Conservation (phyloP, 2,113 vertebrate species). For the Nesoenas mayeri region DNA sequence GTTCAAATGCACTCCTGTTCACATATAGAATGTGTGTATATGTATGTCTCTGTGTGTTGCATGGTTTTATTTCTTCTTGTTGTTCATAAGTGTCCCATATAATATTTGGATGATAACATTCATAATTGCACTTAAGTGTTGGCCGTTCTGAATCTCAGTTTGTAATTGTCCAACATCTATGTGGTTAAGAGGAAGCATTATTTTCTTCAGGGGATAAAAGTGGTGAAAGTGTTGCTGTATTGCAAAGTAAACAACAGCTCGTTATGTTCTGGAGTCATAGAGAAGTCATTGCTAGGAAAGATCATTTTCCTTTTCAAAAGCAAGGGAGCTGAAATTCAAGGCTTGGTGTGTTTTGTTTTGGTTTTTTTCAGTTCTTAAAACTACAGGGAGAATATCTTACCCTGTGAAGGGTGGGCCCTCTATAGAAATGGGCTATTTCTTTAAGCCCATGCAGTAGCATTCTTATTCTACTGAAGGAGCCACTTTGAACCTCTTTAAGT, state of each 20-base stretch:
- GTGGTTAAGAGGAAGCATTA: neutral
- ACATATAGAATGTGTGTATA: neutral
- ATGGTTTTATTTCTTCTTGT: conserved; percentile 5
- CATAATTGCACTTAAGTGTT: neutral
- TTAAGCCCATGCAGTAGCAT: neutral
- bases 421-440: neutral
- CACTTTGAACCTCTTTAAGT: conserved; percentile 32
- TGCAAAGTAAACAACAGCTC: neutral
- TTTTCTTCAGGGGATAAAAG: conserved; percentile 7
- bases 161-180: neutral
- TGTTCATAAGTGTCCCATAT: neutral
- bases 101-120: neutral
- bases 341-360: neutral
- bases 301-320: neutral
- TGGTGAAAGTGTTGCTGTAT: conserved; percentile 10
- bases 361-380: neutral
- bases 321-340: neutral
- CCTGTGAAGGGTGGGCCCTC: neutral
- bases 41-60: neutral
- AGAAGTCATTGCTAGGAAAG: neutral
- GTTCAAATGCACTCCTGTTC: neutral
- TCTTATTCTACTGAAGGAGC: conserved; percentile 4
- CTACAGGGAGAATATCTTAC: neutral
- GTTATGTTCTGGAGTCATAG: neutral
- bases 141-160: conserved; percentile 6